Evolutionary conservation across 2,797 vertebrate genomes (phyloP).

Genomic region (Gambusia yucatana): DNA sequence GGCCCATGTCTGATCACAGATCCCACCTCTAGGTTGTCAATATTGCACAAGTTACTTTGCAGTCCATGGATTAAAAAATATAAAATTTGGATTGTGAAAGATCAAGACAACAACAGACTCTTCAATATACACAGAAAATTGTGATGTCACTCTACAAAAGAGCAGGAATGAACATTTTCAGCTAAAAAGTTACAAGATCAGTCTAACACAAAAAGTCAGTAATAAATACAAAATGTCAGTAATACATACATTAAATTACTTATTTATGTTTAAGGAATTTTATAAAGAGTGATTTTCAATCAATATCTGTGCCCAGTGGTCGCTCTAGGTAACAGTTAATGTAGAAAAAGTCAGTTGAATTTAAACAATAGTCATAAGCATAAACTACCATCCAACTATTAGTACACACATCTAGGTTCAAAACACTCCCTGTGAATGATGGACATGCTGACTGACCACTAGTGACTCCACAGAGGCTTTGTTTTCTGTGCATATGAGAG

Average conservation of each 20-base stretch:
- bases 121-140: too few species aligned
- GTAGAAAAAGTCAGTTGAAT: background rate
- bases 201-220: background rate
- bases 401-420: conserved; percentile 20
- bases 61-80: too few species aligned
- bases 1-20: too few species aligned
- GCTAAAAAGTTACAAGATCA: background rate
- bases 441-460: conserved; percentile 77
- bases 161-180: background rate
- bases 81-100: too few species aligned
- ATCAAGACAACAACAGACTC: too few species aligned
- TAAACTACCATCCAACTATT: background rate
- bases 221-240: background rate
- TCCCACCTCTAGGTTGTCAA: too few species aligned
- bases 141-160: background rate
- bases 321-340: background rate
- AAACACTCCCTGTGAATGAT: conserved; percentile 68
- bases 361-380: background rate
- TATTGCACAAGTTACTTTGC: too few species aligned
- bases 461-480: conserved; percentile 61
- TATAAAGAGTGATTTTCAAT: background rate
- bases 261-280: conserved; percentile 1
- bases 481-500: conserved; percentile 32
- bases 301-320: background rate
- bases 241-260: background rate